phyloP scores from a whole-genome alignment of 2,888 invertebrate species.

The Diploptera punctata region DNA sequence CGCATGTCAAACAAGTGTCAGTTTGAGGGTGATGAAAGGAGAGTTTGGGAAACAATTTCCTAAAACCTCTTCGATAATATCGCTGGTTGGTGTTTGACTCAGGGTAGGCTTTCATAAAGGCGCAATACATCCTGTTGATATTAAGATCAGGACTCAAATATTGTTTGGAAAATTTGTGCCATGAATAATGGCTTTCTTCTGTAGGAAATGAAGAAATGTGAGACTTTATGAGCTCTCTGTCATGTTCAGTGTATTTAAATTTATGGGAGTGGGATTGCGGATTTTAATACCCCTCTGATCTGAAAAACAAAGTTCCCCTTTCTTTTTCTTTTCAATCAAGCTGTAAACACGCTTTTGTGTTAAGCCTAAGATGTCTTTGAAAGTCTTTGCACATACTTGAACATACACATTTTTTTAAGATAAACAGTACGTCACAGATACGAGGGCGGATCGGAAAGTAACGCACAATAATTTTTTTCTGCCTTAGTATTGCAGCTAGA shows the following conservation, averaged over 20 bases:
- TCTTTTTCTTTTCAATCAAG: background rate
- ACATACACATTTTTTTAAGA: background rate
- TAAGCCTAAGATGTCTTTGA: background rate
- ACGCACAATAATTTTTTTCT: no score
- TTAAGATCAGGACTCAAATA: conserved; percentile 1
- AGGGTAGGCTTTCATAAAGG: no score
- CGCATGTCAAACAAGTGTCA: conserved; percentile 17
- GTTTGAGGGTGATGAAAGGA: background rate
- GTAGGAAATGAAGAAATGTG: background rate
- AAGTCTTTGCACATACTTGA: background rate
- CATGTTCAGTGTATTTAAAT: background rate
- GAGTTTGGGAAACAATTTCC: background rate
- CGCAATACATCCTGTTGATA: no score
- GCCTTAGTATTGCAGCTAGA: no score
- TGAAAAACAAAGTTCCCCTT: background rate
- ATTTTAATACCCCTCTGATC: background rate
- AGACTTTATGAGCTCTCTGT: background rate
- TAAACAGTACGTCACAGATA: no score
- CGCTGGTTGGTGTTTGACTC: background rate
- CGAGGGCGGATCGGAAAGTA: no score
- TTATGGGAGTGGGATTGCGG: background rate
- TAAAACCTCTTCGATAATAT: background rate
- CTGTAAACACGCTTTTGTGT: background rate
- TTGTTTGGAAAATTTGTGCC: background rate
- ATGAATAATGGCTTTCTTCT: background rate